Evolutionary conservation across 2,888 invertebrate genomes (phyloP), one percentile per base, ranked within the genome.

Genomic region (Clepsis dumicolana): DNA sequence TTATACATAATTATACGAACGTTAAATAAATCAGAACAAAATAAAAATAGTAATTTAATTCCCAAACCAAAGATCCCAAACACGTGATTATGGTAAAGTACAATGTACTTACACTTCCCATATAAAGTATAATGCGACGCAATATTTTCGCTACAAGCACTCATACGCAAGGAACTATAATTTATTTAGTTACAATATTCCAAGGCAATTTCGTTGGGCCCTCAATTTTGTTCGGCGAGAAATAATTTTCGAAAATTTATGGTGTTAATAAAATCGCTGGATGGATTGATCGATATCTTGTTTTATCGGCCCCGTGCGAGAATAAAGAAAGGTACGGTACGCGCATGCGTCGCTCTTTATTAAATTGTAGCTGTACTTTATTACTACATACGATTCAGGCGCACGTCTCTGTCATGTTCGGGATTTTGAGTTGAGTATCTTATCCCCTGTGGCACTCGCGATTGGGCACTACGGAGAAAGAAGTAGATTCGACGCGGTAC

Each of bases 171-270:
- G 77, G 74, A 76, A 74, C 80, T 80, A 75, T 87, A 86, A 87
- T 86, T 87, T 86, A 80, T 84, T 84, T 83, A 81, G 80, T 81
- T 77, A 80, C 76, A 79, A 80, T 77, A 79, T 79, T 81, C 80
- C 77, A 70, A 74, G 73, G 74, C 80, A 82, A 84, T 85, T 81
- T 80, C 69, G 76, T 75, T 60, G 70, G 72, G 77, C 73, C 74
- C 75, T 77, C 79, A 77, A 81, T 79, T 84, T 81, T 79, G 77
- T 77, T 74, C 71, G 74, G 73, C 74, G 76, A 75, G 80, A 83
- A 82, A 82, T 81, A 80, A 81, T 85, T 85, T 83, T 79, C 75
- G 75, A 76, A 83, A 86, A 87, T 86, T 82, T 86, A 86, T 80
- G 73, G 75, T 75, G 76, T 80, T 79, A 81, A 86, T 84, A 85